These are phyloP conservation scores for Poicephalus meyeri DNA, from an alignment of 2,113 vertebrate species.

Conservation along the genomic window DNA sequence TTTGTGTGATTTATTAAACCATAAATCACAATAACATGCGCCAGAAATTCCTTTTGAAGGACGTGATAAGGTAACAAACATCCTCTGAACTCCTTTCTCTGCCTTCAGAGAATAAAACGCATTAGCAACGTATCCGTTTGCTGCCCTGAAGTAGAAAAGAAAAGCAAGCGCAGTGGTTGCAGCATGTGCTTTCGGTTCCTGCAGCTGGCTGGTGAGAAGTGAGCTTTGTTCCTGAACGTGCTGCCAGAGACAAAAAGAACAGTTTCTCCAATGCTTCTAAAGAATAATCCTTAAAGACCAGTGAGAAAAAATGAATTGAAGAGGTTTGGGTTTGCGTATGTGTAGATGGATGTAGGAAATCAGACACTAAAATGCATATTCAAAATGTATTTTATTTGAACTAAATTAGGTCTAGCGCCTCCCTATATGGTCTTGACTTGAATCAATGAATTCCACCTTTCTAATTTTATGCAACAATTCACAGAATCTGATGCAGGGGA, in stretches of 20 bases:
- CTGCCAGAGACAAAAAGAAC: neutral
- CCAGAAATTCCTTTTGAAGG: slow-evolving; percentile 33
- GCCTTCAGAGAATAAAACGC: slow-evolving; percentile 38
- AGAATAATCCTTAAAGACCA: neutral
- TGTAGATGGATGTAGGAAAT: neutral
- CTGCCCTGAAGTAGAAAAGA: neutral
- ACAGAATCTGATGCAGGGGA: neutral
- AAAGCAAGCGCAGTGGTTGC: slow-evolving; percentile 4
- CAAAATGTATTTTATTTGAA: neutral
- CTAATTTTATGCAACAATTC: neutral
- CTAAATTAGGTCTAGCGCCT: neutral
- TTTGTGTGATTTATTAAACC: slow-evolving; percentile 30
- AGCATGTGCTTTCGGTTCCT: neutral
- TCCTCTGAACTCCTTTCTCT: slow-evolving; percentile 16
- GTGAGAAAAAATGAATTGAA: neutral
- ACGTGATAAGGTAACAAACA: slow-evolving; percentile 17
- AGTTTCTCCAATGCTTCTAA: neutral
- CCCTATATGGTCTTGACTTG: neutral
- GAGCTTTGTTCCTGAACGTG: neutral
- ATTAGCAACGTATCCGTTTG: neutral
- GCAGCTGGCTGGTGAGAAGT: neutral
- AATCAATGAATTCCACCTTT: neutral
- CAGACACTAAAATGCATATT: neutral
- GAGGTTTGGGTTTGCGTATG: neutral
- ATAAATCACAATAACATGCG: neutral